Percentiles rank a stretch among this genome's conserved stretches.
These are phyloP conservation scores for Seladonia tumulorum DNA, from an alignment of 2,888 invertebrate genomes.

Conservation along the genomic window DNA sequence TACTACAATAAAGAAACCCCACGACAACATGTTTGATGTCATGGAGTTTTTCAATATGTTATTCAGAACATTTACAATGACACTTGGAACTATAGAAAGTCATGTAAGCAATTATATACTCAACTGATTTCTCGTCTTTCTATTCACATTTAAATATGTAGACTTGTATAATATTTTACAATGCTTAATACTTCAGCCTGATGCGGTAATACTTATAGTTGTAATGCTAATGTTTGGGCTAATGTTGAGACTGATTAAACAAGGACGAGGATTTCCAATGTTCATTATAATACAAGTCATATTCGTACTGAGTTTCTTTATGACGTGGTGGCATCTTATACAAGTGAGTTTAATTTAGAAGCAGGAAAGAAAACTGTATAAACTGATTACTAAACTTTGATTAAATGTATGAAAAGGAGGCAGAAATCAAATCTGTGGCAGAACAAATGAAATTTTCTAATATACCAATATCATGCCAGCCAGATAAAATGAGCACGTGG, in stretches of 20 bases:
- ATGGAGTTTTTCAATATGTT: slow-evolving; percentile 6
- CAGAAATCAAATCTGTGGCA: slow-evolving; percentile 72
- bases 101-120: slow-evolving; percentile 45
- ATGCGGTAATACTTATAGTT: slow-evolving; percentile 39
- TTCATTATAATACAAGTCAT: slow-evolving; percentile 63
- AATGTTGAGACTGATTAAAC: slow-evolving; percentile 54
- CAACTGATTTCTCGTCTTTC: not conserved
- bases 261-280: slow-evolving; percentile 64
- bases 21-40: slow-evolving; percentile 38
- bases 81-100: slow-evolving; percentile 21
- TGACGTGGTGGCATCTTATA: slow-evolving; percentile 77
- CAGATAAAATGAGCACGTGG: slow-evolving; percentile 70
- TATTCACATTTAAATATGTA: not conserved
- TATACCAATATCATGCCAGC: slow-evolving; percentile 75
- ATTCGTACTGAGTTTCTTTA: slow-evolving; percentile 71
- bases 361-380: not conserved
- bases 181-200: slow-evolving; percentile 42
- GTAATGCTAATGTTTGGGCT: slow-evolving; percentile 50
- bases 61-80: not conserved
- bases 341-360: slow-evolving; percentile 65
- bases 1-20: slow-evolving; percentile 65
- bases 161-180: not conserved
- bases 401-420: slow-evolving; percentile 69
- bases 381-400: not conserved
- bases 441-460: slow-evolving; percentile 68